These are phyloP conservation scores for Botrylloides violaceus DNA, from an alignment of 23 tunicate species.

Conservation along the genomic window DNA sequence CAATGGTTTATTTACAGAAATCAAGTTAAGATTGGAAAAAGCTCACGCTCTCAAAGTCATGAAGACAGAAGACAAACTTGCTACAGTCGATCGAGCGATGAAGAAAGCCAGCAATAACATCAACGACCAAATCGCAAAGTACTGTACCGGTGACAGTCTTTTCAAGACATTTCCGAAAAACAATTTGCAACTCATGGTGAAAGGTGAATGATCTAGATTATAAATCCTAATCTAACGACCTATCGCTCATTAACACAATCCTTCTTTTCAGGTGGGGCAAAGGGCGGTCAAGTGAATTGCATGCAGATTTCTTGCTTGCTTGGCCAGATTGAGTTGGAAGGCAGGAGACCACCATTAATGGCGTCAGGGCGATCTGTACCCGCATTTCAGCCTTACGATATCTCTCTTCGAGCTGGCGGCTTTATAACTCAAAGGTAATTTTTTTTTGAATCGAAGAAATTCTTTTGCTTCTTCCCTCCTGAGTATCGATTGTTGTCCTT, in stretches of 20 bases:
- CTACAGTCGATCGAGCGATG: constrained; percentile 74
- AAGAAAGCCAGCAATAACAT: constrained; percentile 50
- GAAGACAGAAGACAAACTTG: constrained; percentile 38
- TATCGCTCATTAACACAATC: no score
- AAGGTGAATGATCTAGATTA: constrained; percentile 31
- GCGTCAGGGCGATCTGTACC: constrained; percentile 78
- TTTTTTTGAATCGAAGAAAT: not conserved
- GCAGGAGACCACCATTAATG: constrained; percentile 82
- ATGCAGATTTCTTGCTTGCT: constrained; percentile 83
- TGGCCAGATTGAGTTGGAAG: constrained; percentile 96
- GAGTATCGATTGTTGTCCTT: no score
- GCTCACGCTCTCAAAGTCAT: constrained; percentile 54
- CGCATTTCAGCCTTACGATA: constrained; percentile 80
- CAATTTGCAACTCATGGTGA: constrained; percentile 91
- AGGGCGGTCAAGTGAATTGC: constrained; percentile 92
- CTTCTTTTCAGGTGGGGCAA: constrained; percentile 87
- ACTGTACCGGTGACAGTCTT: constrained; percentile 72
- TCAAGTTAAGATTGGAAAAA: constrained; percentile 38
- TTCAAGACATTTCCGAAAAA: constrained; percentile 73
- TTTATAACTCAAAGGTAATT: constrained; percentile 85
- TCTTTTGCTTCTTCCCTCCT: no score
- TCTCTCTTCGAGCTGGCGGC: constrained; percentile 81
- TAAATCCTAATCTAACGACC: no score
- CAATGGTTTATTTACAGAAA: constrained; percentile 32
- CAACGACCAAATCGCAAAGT: constrained; percentile 51